A percentile compares a stretch with the other conserved stretches of the same genome.
phyloP scores from a whole-genome alignment of 1,140 invertebrate genomes.

The Sinonovacula constricta region DNA sequence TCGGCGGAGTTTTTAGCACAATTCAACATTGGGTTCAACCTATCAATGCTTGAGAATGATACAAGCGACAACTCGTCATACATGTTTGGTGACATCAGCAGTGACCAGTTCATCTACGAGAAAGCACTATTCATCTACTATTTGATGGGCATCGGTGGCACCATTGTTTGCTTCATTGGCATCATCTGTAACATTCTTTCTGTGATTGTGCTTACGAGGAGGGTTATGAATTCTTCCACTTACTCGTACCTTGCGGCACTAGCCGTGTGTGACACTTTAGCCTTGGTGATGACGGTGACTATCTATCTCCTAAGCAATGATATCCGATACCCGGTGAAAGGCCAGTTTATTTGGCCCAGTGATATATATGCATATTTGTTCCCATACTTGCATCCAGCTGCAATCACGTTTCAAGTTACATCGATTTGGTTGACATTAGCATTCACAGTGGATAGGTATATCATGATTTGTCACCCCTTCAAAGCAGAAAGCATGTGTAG shows the following conservation, averaged over 20 bases:
- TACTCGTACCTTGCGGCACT: constrained; percentile 76
- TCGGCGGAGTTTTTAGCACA: no score
- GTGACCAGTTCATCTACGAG: constrained; percentile 28
- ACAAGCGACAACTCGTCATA: no score
- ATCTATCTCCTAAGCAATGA: constrained; percentile 67
- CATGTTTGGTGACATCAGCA: no score
- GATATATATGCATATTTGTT: constrained; percentile 70
- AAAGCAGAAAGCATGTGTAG: constrained; percentile 75
- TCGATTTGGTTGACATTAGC: constrained; percentile 78
- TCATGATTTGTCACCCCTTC: constrained; percentile 79
- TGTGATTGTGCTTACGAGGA: constrained; percentile 73
- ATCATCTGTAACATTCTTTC: constrained; percentile 76
- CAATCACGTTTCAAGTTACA: constrained; percentile 76
- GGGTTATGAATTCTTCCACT: constrained; percentile 74
- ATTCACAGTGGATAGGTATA: constrained; percentile 78
- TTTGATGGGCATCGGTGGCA: constrained; percentile 74
- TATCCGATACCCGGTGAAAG: constrained; percentile 58
- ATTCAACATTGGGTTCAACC: no score
- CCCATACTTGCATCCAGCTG: constrained; percentile 72
- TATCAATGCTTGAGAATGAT: no score
- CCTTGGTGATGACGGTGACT: constrained; percentile 70
- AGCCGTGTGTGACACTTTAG: constrained; percentile 75
- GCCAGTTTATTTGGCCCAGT: constrained; percentile 50
- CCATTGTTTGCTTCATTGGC: constrained; percentile 72
- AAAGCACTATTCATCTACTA: constrained; percentile 69